phyloP scores from a whole-genome alignment of 2,888 invertebrate genomes.

The Nysson spinosus region DNA sequence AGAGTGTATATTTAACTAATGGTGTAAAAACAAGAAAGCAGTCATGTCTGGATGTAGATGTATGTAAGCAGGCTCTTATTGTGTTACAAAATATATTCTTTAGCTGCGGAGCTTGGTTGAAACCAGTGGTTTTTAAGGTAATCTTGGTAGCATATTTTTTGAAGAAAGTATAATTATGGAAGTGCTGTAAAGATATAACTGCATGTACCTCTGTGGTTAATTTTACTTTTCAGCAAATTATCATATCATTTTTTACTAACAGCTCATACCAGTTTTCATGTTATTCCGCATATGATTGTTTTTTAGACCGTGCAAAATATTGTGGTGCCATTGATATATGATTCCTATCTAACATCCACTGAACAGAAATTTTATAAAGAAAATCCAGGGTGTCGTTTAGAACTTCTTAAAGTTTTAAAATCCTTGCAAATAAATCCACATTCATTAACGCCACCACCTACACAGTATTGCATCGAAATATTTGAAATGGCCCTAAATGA shows the following conservation, averaged over 20 bases:
- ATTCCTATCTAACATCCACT: constrained; percentile 60
- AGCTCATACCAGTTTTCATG: too few relatives aligned
- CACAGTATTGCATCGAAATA: constrained; percentile 68
- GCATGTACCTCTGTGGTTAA: too few relatives aligned
- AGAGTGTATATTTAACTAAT: constrained; percentile 51
- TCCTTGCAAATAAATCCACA: constrained; percentile 66
- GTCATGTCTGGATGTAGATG: constrained; percentile 49
- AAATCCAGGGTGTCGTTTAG: constrained; percentile 60
- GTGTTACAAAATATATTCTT: constrained; percentile 65
- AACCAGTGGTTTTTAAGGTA: constrained; percentile 65
- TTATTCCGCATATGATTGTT: too few relatives aligned
- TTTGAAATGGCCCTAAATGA: constrained; percentile 67
- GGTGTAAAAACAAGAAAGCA: constrained; percentile 32
- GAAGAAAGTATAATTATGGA: too few relatives aligned
- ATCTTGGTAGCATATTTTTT: too few relatives aligned
- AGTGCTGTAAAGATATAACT: too few relatives aligned
- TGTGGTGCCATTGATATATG: constrained; percentile 62
- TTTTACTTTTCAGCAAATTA: too few relatives aligned
- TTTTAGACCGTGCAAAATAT: constrained; percentile 64
- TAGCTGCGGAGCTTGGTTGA: constrained; percentile 58
- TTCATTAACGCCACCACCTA: constrained; percentile 60
- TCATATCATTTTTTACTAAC: too few relatives aligned
- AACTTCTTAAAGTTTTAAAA: constrained; percentile 65
- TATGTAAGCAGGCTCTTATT: constrained; percentile 63
- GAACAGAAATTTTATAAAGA: constrained; percentile 56